phyloP scores from a whole-genome alignment of 2,888 invertebrate species.

The Apamea epomidion region DNA sequence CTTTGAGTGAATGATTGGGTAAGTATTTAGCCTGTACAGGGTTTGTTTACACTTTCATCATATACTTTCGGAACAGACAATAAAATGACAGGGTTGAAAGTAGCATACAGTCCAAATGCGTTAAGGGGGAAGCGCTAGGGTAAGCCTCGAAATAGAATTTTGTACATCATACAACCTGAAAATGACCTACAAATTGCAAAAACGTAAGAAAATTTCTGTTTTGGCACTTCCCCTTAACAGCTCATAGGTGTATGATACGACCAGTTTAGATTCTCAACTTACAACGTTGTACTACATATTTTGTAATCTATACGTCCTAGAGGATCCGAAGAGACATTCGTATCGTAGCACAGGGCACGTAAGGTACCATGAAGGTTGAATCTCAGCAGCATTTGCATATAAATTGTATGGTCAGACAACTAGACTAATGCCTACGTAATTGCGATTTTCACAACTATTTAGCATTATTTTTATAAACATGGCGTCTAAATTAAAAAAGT shows the following conservation, averaged over 20 bases:
- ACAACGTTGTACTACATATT: not conserved
- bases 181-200: too few species aligned
- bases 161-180: too few species aligned
- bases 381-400: conserved; percentile 51
- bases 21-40: not conserved
- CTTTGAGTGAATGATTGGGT: too few species aligned
- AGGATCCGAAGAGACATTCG: not conserved
- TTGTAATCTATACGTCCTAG: not conserved
- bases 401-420: conserved; percentile 41
- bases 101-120: not conserved
- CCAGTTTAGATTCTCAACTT: not conserved
- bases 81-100: not conserved
- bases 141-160: too few species aligned
- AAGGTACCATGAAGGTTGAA: conserved; percentile 21
- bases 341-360: not conserved
- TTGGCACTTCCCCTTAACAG: not conserved
- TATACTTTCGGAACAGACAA: not conserved
- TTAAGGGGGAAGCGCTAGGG: not conserved
- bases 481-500: conserved; percentile 43
- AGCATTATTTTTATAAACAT: conserved; percentile 49
- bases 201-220: too few species aligned
- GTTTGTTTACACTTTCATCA: not conserved
- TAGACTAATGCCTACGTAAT: conserved; percentile 18
- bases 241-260: not conserved
- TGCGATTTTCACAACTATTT: conserved; percentile 46